Base-by-base conservation (phyloP, 2,888 invertebrate species). In the Ennomos quercinarius region DNA sequence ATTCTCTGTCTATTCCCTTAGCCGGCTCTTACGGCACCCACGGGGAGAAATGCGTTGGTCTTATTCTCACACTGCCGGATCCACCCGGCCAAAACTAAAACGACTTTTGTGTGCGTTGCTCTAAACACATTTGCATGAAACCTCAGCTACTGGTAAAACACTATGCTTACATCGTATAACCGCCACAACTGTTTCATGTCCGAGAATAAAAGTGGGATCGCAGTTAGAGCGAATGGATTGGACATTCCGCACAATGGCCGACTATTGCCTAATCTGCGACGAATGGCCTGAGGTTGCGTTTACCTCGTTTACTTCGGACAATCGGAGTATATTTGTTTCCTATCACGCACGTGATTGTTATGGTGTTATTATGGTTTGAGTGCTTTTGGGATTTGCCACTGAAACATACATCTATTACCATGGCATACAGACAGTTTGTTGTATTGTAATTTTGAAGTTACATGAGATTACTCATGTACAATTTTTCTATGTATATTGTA, bases 111-210 rank as follows among this genome's bases (percentile, higher is more conserved):
- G 6, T 27, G 27, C 27, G 27, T 27, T 27, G 6, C 27, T 27
- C 27, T 6, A 27, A 27, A 27, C 2, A 4, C 6, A 3, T 39
- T 39, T 46, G 11, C 11, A 9, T 11, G 10, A 37, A 38, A 57
- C 10, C 35, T 52, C 10, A 13, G 42, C 35, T 41, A 39, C 57
- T 52, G 57, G 8, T 2, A 2, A 27, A 8, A 5, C n/a, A 1
- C 41, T 37, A 11, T 43, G 34, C 35, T 10, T 38, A 10, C 10
- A 36, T 52, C 34, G 36, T 46, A 58, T 58, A 58, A 58, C 58
- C 43, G 48, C 52, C 43, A 58, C 53, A 58, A 59, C 59, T 45
- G 59, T 59, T 59, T 59, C 59, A 54, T 60, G 60, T 55, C 47
- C 46, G 35, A 27, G 53, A 51, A 46, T 46, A 55, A 56, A 61